Evolutionary conservation across 2,113 vertebrate species (phyloP).

Genomic region (human (Homo sapiens)): DNA sequence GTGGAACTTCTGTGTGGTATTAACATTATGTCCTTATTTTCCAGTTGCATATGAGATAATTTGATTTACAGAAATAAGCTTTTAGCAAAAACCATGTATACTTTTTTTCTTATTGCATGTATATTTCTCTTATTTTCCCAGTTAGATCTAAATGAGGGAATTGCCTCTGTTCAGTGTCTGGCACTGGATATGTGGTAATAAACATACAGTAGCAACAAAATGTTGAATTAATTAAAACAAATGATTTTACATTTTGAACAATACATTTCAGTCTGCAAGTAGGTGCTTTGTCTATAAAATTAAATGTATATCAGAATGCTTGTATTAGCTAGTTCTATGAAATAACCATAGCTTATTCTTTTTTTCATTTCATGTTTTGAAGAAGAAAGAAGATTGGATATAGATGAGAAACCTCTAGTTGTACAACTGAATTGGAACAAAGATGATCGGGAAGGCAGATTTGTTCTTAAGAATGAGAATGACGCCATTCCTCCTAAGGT

Average conservation of each 20-base stretch:
- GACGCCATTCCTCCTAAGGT: constrained; percentile 94
- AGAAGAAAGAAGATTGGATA: constrained; percentile 99
- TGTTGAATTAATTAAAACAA: too few species aligned
- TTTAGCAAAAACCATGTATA: too few species aligned
- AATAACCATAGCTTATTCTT: constrained; percentile 64
- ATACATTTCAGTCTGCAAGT: too few species aligned
- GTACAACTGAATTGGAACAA: constrained; percentile 99
- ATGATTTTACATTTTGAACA: not conserved
- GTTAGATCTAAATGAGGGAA: not conserved
- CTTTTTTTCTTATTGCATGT: not conserved
- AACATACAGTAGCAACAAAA: not conserved
- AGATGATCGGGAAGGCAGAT: constrained; percentile 97
- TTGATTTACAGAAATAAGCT: not conserved
- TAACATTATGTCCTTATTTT: not conserved
- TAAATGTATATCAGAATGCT: accelerated
- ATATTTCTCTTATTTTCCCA: not conserved
- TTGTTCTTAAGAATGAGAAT: constrained; percentile 99
- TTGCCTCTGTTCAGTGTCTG: too few species aligned
- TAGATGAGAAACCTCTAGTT: constrained; percentile 98
- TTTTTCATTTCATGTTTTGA: constrained; percentile 79
- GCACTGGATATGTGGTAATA: accelerated
- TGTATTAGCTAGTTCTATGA: not conserved
- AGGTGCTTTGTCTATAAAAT: not conserved
- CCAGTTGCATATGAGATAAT: not conserved
- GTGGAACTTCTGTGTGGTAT: accelerated